Base-by-base conservation (phyloP, 2,797 vertebrate species). In the Orientallactaga sibirica region DNA sequence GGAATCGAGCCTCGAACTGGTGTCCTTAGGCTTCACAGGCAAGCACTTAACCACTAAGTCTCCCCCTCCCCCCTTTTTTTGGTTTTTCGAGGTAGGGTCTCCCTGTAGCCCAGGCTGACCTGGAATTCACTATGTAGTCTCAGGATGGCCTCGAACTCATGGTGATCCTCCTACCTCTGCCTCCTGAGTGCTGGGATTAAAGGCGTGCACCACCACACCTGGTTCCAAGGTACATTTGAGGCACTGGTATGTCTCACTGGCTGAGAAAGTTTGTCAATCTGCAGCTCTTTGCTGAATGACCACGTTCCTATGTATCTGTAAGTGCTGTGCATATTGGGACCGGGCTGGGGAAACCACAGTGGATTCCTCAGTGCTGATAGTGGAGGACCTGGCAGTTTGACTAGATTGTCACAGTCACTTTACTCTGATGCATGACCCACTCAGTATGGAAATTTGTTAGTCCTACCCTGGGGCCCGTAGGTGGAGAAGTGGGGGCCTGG, bases 401-500 rank as follows among this genome's bases (percentile, higher is more conserved):
- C 82, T 77, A 75, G 70, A 86, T 93, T 84, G 8, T 71, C 92
- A 83, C 92, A 83, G 27, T 10, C 14, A n/a, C 29, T 71, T 5
- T 22, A 37, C 37, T 74, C 52, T 52, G 52, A 52, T 52, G 43
- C 76, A 70, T 90, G 78, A 71, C 92, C 91, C 41, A 41, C 62
- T 95, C 81, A 27, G 18, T 76, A 76, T 89, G 78, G 93, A 87
- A 88, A 93, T 92, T 22, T 78, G 9, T 24, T 18, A 68, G 55
- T 73, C 77, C 41, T 70, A 61, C 90, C 96, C 61, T 77, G 89
- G 82, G 92, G 64, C 33, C 58, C 70, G 66, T 5, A 11, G 43
- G 15, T 6, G 70, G 93, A 97, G 95, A 95, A 83, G 4, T 68
- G 33, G 18, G 88, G 70, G 76, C 61, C 87, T 20, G 14, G 58